A percentile compares a stretch with the other conserved stretches of the same genome.
Evolutionary conservation across 2,888 invertebrate genomes (phyloP).

Genomic region (Sminthurides aquaticus): DNA sequence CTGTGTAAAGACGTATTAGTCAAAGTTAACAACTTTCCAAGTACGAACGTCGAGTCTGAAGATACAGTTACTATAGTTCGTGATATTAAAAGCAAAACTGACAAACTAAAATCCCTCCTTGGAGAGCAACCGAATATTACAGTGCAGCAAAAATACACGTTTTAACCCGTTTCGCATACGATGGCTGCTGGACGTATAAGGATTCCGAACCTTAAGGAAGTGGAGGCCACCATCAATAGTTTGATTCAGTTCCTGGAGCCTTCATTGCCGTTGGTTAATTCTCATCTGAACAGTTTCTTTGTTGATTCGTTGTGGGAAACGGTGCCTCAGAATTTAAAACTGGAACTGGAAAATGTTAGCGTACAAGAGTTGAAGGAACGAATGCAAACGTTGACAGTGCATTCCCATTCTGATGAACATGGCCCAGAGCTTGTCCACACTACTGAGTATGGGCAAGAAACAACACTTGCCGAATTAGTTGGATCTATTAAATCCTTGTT

Average conservation of each 20-base stretch:
- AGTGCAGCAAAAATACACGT: constrained; percentile 27
- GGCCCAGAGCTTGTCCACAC: not conserved
- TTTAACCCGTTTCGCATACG: constrained; percentile 19
- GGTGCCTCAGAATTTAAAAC: constrained; percentile 53
- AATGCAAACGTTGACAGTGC: not conserved
- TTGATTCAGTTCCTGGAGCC: constrained; percentile 52
- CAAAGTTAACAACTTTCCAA: constrained; percentile 60
- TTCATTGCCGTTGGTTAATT: constrained; percentile 59
- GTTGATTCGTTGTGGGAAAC: constrained; percentile 60
- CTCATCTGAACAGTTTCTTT: constrained; percentile 70
- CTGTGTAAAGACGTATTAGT: constrained; percentile 49
- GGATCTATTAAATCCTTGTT: not conserved
- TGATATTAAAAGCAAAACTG: constrained; percentile 60
- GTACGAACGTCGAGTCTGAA: constrained; percentile 56
- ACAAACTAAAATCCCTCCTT: constrained; percentile 48
- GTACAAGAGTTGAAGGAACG: constrained; percentile 10
- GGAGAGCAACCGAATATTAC: constrained; percentile 40
- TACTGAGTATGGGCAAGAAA: not conserved
- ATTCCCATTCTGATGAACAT: not conserved
- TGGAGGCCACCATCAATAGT: constrained; percentile 46
- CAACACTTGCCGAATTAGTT: not conserved
- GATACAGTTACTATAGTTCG: constrained; percentile 60
- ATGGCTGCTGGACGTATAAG: not conserved
- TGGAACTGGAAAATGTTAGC: constrained; percentile 49
- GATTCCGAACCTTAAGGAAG: constrained; percentile 44